Conservation (phyloP, 2,797 vertebrate genomes). For the Borostomias antarcticus region DNA sequence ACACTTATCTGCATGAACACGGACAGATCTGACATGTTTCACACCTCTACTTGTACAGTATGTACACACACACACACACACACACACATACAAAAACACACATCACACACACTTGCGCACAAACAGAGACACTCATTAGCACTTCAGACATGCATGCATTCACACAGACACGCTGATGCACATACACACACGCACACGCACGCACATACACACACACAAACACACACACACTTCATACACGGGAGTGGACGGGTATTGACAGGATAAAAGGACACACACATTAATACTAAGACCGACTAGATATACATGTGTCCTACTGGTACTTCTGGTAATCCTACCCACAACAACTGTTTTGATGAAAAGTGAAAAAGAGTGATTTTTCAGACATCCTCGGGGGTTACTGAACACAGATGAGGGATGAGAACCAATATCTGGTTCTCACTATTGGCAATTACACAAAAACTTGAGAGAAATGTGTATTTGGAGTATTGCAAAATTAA, state of each 20-base stretch:
- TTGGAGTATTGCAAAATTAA: background rate
- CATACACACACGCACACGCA: constrained; percentile 22
- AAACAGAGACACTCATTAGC: constrained; percentile 24
- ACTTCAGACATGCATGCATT: constrained; percentile 6
- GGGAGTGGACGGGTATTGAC: constrained; percentile 60
- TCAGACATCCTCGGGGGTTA: background rate
- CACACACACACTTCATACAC: constrained; percentile 25
- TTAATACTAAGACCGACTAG: constrained; percentile 64
- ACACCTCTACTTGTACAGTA: constrained; percentile 28
- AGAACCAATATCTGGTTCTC: constrained; percentile 8
- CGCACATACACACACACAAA: constrained; percentile 9
- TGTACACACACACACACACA: constrained; percentile 10
- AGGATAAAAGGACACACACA: constrained; percentile 64
- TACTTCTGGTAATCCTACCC: constrained; percentile 32
- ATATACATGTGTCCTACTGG: constrained; percentile 65
- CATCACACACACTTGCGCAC: constrained; percentile 18
- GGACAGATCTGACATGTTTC: constrained; percentile 24
- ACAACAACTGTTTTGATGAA: constrained; percentile 1
- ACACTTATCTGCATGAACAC: constrained; percentile 47
- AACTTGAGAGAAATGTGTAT: background rate
- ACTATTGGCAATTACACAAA: background rate
- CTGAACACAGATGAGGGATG: background rate
- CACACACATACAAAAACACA: constrained; percentile 17
- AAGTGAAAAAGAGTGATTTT: background rate
- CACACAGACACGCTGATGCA: constrained; percentile 8